These are phyloP conservation scores for Drosophila oshimai DNA, from an alignment of 1,140 invertebrate species.

Conservation along the genomic window DNA sequence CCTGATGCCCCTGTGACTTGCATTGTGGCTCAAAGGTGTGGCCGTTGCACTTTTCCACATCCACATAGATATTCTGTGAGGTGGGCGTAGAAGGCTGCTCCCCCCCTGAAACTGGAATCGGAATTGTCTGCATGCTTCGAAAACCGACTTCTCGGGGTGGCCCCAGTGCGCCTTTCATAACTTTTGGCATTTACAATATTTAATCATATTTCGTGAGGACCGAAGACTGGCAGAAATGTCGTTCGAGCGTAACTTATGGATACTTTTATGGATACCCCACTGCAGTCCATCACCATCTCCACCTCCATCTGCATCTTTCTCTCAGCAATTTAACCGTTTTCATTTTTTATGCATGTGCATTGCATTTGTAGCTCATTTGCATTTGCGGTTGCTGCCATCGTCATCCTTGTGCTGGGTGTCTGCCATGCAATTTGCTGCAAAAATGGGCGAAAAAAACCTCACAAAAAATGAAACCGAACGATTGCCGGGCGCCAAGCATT, in stretches of 20 bases:
- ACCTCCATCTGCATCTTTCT: slow-evolving; percentile 29
- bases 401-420: slow-evolving; percentile 34
- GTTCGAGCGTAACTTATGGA: slow-evolving; percentile 51
- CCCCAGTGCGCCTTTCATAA: slow-evolving; percentile 28
- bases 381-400: slow-evolving; percentile 63
- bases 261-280: slow-evolving; percentile 28
- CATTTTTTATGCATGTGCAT: slow-evolving; percentile 78
- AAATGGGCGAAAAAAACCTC: background rate
- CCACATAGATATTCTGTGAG: background rate
- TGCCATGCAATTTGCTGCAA: slow-evolving; percentile 72
- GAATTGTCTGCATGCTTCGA: slow-evolving; percentile 4
- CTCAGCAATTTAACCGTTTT: slow-evolving; percentile 60
- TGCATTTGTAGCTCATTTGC: slow-evolving; percentile 77
- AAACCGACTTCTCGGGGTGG: slow-evolving; percentile 8
- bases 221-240: slow-evolving; percentile 47
- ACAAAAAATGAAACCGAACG: slow-evolving; percentile 58
- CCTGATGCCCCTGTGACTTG: slow-evolving; percentile 42
- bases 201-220: slow-evolving; percentile 69
- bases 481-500: slow-evolving; percentile 53
- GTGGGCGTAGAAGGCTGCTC: slow-evolving; percentile 27
- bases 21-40: slow-evolving; percentile 30
- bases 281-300: slow-evolving; percentile 1
- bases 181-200: slow-evolving; percentile 78
- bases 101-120: slow-evolving; percentile 31
- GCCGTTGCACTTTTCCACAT: slow-evolving; percentile 29